Conservation (phyloP, 2,113 vertebrate species). For the Gila orcuttii region DNA sequence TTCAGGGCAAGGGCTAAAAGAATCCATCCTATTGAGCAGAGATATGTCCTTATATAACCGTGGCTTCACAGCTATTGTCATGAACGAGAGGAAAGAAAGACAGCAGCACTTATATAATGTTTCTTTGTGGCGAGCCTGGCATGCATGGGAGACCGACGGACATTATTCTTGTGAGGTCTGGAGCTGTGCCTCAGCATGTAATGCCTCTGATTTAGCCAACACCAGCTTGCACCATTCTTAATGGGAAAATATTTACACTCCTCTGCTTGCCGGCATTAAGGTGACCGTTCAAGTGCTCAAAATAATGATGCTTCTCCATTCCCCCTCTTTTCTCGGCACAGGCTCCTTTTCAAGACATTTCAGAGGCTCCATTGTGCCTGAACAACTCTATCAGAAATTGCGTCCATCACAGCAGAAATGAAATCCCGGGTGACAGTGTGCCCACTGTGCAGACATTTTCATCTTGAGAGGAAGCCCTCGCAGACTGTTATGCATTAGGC, state of each 20-base stretch:
- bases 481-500: constrained; percentile 58
- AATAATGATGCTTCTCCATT: constrained; percentile 72
- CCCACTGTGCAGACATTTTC: constrained; percentile 55
- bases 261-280: constrained; percentile 69
- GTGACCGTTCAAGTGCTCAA: constrained; percentile 74
- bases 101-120: constrained; percentile 49
- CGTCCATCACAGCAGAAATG: constrained; percentile 61
- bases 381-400: constrained; percentile 60
- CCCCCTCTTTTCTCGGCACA: constrained; percentile 53
- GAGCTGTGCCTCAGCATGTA: constrained; percentile 70
- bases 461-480: constrained; percentile 56
- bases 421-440: constrained; percentile 55
- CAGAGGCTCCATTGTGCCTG: constrained; percentile 60
- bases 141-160: constrained; percentile 41
- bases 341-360: constrained; percentile 61
- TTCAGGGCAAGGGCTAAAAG: constrained; percentile 49
- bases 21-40: constrained; percentile 58
- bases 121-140: constrained; percentile 44
- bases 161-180: constrained; percentile 67
- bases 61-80: constrained; percentile 45
- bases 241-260: constrained; percentile 71
- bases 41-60: constrained; percentile 59
- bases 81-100: constrained; percentile 21
- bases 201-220: constrained; percentile 73
- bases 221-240: constrained; percentile 69